These are phyloP conservation scores for Serilophus lunatus DNA, from an alignment of 2,113 vertebrate species.

Conservation along the genomic window DNA sequence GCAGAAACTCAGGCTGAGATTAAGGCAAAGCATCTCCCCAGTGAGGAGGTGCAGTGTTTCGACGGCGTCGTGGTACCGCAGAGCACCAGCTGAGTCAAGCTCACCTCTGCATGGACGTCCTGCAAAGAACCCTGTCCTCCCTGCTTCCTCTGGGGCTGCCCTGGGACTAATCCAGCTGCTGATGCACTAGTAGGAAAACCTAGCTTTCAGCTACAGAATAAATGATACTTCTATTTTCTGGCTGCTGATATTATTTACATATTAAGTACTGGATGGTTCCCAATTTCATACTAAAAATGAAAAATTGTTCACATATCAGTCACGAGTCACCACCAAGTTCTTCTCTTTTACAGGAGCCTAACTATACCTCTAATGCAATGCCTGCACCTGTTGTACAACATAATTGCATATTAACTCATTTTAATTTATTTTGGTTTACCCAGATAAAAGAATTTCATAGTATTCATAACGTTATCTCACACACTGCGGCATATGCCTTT, in stretches of 20 bases:
- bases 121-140: neutral
- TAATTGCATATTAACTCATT: neutral
- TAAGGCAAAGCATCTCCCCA: neutral
- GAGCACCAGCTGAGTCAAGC: too few relatives aligned
- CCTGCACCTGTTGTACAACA: neutral
- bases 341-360: neutral
- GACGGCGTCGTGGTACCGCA: fast-evolving
- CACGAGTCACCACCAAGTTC: fast-evolving
- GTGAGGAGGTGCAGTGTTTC: fast-evolving
- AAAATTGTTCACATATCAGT: neutral
- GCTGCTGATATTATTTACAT: neutral
- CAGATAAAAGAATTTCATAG: neutral
- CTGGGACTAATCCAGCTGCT: neutral
- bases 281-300: neutral
- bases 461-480: neutral
- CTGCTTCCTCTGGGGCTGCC: neutral
- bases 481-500: neutral
- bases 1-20: neutral
- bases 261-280: neutral
- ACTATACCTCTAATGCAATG: neutral
- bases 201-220: neutral
- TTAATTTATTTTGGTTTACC: neutral
- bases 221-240: neutral
- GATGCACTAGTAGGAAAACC: neutral
- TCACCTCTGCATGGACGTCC: fast-evolving